These are phyloP conservation scores for Tursiops truncatus DNA, from an alignment of 2,113 vertebrate species.

Conservation along the genomic window DNA sequence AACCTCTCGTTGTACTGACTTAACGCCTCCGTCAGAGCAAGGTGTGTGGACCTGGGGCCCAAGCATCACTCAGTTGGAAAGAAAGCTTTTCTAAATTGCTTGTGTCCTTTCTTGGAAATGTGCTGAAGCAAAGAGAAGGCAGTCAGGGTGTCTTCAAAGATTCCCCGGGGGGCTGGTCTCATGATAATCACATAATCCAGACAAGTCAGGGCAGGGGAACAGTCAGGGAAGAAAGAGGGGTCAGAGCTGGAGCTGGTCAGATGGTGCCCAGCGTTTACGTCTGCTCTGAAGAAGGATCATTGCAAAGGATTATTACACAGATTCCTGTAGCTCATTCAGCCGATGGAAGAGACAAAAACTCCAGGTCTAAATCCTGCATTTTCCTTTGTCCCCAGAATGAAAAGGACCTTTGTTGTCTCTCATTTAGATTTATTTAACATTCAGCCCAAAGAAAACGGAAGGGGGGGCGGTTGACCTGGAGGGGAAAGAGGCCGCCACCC, in stretches of 20 bases:
- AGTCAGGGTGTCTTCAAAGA: too few relatives aligned
- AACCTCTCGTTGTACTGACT: background rate
- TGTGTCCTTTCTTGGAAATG: background rate
- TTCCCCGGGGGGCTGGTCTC: background rate
- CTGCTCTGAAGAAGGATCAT: background rate
- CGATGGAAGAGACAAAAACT: background rate
- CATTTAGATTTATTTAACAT: background rate
- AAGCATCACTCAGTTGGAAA: background rate
- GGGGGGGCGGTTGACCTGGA: background rate
- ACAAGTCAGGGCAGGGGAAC: background rate
- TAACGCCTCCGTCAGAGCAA: background rate
- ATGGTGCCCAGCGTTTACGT: fast-evolving
- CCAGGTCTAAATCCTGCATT: background rate
- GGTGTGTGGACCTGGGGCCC: background rate
- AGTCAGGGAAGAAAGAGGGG: background rate
- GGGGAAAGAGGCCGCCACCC: background rate
- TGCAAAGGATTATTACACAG: background rate
- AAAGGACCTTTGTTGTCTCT: too few relatives aligned
- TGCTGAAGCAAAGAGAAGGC: background rate
- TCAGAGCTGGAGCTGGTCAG: background rate
- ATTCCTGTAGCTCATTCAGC: conserved; percentile 51
- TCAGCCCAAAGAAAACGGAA: background rate
- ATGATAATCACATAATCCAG: background rate
- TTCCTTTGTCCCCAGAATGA: too few relatives aligned
- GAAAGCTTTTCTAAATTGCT: background rate